Conservation (phyloP, 2,113 vertebrate species). For the Peucedramus taeniatus region DNA sequence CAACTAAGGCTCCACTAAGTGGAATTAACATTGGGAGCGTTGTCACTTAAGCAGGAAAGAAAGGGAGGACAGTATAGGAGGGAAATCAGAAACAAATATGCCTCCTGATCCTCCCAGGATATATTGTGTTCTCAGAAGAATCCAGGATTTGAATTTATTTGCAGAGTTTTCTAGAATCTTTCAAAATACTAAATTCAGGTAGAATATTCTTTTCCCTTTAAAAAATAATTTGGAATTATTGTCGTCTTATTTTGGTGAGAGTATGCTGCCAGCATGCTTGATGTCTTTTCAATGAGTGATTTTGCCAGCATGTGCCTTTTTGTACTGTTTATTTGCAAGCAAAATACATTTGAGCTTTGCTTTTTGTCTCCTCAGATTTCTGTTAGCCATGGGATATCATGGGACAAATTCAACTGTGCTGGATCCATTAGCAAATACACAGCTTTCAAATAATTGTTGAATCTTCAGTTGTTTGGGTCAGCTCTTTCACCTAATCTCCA, state of each 20-base stretch:
- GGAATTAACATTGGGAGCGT: background rate
- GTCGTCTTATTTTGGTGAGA: background rate
- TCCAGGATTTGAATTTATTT: background rate
- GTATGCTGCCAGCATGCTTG: background rate
- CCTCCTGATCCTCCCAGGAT: background rate
- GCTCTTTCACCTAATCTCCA: background rate
- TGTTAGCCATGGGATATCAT: background rate
- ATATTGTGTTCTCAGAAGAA: background rate
- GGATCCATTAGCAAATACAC: background rate
- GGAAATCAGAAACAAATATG: background rate
- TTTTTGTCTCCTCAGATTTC: background rate
- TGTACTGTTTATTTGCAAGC: background rate
- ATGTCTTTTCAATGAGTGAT: background rate
- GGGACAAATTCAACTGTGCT: background rate
- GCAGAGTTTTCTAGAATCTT: background rate
- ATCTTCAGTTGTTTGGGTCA: background rate
- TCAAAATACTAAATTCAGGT: background rate
- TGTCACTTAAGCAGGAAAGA: background rate
- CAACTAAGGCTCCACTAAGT: background rate
- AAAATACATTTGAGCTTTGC: background rate
- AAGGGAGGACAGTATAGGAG: background rate
- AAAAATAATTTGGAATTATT: background rate
- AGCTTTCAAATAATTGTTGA: background rate
- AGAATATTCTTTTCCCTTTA: background rate
- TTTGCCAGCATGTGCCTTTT: background rate